Base-by-base conservation (phyloP, 2,113 vertebrate species). In the Myotis lucifugus region DNA sequence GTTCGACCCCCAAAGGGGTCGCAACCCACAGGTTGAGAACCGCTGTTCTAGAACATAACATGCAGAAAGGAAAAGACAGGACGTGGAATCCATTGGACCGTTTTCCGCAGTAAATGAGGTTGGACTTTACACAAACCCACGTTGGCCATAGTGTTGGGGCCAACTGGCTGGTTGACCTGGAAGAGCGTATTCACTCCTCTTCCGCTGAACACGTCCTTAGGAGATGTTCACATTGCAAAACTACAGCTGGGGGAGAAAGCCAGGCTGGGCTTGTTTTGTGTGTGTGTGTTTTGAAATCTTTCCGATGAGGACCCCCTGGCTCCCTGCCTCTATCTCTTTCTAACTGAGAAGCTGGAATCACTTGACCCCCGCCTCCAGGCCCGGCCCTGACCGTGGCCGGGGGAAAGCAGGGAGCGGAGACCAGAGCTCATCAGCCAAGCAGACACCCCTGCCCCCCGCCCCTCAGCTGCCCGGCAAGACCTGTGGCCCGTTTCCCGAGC, bases 321-420 rank as follows among this genome's bases (percentile, higher is more conserved):
- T 92, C 72, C 69, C 37, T 93, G 76, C 46, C 23, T 87, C 40
- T 32, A 0, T 54, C 59, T 34, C 66, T 67, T 78, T 66, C 77
- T 92, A 81, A 52, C 73, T 61, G 56, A 74, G 91, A 94, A 91
- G 81, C 86, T 94, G 59, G 78, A 93, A 61, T 17, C 46, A 81
- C 56, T 95, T 91, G 94, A 90, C 69, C 46, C 6, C 15, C 85
- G 56, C 18, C n/a, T 79, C 27, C 34, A 77, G 29, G 72, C 59
- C 40, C 29, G 46, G 48, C 11, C 83, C 59, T 76, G 23, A 66
- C 42, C 85, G 15, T 14, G 32, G 32, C 25, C n/a, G 42, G 25
- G 67, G 76, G 48, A 88, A 93, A 84, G 91, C 81, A 85, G 70
- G 84, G n/a, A 96, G 85, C 52, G 2, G 6, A 48, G 76, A 52